phyloP scores from a whole-genome alignment of 2,113 vertebrate genomes.

The Ictidomys tridecemlineatus region DNA sequence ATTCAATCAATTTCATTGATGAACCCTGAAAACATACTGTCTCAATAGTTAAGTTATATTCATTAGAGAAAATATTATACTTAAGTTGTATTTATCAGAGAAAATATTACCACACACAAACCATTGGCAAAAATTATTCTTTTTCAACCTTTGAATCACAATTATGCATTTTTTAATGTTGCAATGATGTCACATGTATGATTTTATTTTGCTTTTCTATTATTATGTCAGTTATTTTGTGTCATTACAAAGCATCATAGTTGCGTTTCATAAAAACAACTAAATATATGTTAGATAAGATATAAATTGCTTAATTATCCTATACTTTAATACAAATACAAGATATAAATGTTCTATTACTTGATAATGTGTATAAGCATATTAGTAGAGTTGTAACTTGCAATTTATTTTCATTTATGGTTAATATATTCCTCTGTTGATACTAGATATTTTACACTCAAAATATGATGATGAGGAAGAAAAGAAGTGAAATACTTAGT shows the following conservation, averaged over 20 bases:
- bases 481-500: not conserved
- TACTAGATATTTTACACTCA: not conserved
- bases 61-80: not conserved
- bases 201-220: not conserved
- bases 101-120: not conserved
- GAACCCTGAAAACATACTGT: not conserved
- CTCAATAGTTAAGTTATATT: not conserved
- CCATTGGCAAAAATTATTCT: not conserved
- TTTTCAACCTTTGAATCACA: not conserved
- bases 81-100: not conserved
- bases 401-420: not conserved
- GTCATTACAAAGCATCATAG: not conserved
- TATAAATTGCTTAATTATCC: not conserved
- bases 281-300: not conserved
- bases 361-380: not conserved
- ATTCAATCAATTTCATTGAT: not conserved
- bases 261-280: not conserved
- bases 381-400: not conserved
- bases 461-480: not conserved
- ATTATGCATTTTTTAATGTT: not conserved
- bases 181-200: not conserved
- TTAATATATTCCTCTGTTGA: not conserved
- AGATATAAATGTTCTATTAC: not conserved
- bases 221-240: not conserved
- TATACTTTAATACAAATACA: not conserved